These are phyloP conservation scores for Ancistrus triradiatus DNA, from an alignment of 2,113 vertebrate genomes.

Conservation along the genomic window DNA sequence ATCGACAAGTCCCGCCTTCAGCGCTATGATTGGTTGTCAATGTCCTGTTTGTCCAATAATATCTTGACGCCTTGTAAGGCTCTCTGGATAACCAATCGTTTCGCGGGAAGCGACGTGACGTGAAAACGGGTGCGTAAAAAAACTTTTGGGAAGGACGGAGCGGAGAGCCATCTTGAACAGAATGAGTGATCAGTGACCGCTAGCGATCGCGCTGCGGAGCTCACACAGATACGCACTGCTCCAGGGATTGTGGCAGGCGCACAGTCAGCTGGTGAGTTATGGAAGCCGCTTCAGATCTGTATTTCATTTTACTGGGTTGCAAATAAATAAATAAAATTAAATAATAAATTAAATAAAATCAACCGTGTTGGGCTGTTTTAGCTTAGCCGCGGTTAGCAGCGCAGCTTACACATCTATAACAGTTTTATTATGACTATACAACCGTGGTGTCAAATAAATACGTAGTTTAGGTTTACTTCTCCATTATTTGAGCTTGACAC, in stretches of 20 bases:
- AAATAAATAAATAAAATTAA: too few species aligned
- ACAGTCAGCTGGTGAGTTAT: conserved; percentile 23
- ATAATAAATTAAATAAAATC: too few species aligned
- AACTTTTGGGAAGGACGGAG: conserved; percentile 40
- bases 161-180: conserved; percentile 56
- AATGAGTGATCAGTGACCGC: conserved; percentile 40
- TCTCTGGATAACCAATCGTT: background rate
- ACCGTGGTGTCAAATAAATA: too few species aligned
- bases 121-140: conserved; percentile 12
- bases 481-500: too few species aligned
- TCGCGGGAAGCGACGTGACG: too few species aligned
- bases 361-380: too few species aligned
- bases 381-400: too few species aligned
- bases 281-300: background rate
- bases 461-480: too few species aligned
- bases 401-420: too few species aligned
- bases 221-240: background rate
- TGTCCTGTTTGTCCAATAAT: background rate
- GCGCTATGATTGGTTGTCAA: background rate
- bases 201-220: background rate
- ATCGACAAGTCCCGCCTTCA: background rate
- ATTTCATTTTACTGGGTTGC: too few species aligned
- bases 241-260: conserved; percentile 2
- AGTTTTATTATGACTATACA: too few species aligned
- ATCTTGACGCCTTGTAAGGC: background rate